Conservation (phyloP, 2,888 invertebrate species). For the Eurois occulta region DNA sequence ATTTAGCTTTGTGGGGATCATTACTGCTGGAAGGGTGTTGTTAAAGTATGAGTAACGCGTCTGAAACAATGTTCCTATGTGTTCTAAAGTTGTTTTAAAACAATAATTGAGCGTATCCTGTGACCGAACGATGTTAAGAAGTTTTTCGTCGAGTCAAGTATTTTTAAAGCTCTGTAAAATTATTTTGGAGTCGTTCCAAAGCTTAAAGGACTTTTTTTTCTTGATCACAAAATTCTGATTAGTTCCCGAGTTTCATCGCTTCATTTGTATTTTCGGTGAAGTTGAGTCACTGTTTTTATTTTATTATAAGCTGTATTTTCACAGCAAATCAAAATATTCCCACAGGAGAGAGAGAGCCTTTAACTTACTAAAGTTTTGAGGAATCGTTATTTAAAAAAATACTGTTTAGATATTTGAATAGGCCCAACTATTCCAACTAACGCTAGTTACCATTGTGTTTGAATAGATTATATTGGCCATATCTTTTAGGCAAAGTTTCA, state of each 20-base stretch:
- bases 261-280: slow-evolving; percentile 16
- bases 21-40: slow-evolving; percentile 1
- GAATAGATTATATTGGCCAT: neutral
- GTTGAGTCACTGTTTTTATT: slow-evolving; percentile 4
- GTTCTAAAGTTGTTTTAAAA: slow-evolving; percentile 10
- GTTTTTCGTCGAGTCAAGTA: slow-evolving; percentile 13
- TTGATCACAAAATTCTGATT: slow-evolving; percentile 3
- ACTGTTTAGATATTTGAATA: neutral
- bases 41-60: neutral
- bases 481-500: neutral
- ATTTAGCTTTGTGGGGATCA: slow-evolving; percentile 18
- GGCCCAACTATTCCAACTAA: neutral
- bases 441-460: neutral
- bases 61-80: slow-evolving; percentile 1
- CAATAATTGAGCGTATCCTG: slow-evolving; percentile 34
- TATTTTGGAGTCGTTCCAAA: slow-evolving; percentile 40
- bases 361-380: neutral
- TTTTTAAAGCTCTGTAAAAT: slow-evolving; percentile 9
- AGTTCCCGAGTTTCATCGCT: neutral
- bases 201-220: neutral
- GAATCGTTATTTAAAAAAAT: neutral
- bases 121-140: slow-evolving; percentile 6
- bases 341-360: too few relatives aligned
- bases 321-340: neutral
- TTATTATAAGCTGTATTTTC: neutral